Evolutionary conservation across 1,140 invertebrate genomes (phyloP).

Genomic region (Magallana gigas): DNA sequence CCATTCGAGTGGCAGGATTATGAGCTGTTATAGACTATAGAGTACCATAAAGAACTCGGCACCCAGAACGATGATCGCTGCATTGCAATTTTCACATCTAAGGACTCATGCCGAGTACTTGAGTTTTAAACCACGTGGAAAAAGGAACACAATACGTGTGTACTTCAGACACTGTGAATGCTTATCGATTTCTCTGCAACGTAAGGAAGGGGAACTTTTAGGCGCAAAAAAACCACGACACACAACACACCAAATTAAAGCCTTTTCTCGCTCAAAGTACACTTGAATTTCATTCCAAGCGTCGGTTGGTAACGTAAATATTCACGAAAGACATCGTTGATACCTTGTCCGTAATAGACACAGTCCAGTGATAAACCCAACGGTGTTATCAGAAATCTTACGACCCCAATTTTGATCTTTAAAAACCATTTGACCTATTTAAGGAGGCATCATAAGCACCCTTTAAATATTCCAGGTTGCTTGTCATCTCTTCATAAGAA

Average conservation of each 20-base stretch:
- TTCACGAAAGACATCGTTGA: too few species aligned
- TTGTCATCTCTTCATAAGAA: too few species aligned
- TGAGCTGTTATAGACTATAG: background rate
- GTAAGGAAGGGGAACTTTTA: background rate
- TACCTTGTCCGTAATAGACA: too few species aligned
- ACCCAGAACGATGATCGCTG: background rate
- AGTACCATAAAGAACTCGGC: background rate
- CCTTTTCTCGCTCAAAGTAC: too few species aligned
- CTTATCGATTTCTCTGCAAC: background rate
- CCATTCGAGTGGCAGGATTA: background rate
- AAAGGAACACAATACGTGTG: background rate
- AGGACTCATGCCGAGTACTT: background rate
- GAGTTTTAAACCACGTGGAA: background rate
- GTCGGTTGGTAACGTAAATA: too few species aligned
- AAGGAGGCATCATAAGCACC: background rate
- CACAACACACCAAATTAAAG: too few species aligned
- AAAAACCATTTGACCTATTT: background rate
- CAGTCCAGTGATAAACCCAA: too few species aligned
- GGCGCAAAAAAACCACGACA: background rate
- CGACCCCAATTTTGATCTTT: background rate
- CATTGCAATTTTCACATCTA: background rate
- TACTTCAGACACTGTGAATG: background rate
- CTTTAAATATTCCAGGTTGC: too few species aligned
- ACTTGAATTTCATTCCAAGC: too few species aligned
- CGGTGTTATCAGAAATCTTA: too few species aligned